Percentiles rank a stretch among this genome's conserved stretches.
Evolutionary conservation across 2,113 vertebrate genomes (phyloP).

Genomic region (Scomber scombrus): DNA sequence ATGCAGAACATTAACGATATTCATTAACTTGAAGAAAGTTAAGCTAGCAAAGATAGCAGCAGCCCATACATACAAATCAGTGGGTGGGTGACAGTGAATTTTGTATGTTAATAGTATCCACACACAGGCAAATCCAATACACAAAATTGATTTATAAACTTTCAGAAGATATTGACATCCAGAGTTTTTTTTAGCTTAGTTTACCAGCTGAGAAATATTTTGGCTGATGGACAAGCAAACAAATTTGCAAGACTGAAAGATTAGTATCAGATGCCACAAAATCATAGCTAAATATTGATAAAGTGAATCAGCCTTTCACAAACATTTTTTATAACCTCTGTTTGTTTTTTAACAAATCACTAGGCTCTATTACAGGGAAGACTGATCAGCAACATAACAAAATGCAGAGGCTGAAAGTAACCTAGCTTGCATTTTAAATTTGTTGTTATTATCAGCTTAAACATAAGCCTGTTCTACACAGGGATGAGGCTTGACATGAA

Average conservation of each 20-base stretch:
- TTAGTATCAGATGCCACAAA: slow-evolving; percentile 7
- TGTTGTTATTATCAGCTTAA: slow-evolving; percentile 19
- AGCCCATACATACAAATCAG: too few relatives aligned
- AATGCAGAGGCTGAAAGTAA: slow-evolving; percentile 1
- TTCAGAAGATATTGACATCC: background rate
- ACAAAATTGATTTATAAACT: background rate
- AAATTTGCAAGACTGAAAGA: background rate
- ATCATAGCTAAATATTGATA: background rate
- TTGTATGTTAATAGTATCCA: background rate
- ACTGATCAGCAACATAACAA: slow-evolving; percentile 28
- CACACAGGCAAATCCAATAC: background rate
- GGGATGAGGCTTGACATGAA: slow-evolving; percentile 27
- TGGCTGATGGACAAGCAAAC: background rate
- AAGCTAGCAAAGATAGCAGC: background rate
- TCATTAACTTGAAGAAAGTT: background rate
- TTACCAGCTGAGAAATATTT: slow-evolving; percentile 5
- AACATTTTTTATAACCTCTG: background rate
- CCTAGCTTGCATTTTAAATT: slow-evolving; percentile 1
- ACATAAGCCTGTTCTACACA: slow-evolving; percentile 48
- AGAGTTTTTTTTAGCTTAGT: background rate
- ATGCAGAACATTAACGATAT: too few relatives aligned
- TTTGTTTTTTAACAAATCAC: slow-evolving; percentile 15
- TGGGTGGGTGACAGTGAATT: background rate
- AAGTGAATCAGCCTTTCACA: slow-evolving; percentile 12
- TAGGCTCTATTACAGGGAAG: background rate